phyloP scores from a whole-genome alignment of 2,888 invertebrate species.

The Branchipolynoe longqiensis region DNA sequence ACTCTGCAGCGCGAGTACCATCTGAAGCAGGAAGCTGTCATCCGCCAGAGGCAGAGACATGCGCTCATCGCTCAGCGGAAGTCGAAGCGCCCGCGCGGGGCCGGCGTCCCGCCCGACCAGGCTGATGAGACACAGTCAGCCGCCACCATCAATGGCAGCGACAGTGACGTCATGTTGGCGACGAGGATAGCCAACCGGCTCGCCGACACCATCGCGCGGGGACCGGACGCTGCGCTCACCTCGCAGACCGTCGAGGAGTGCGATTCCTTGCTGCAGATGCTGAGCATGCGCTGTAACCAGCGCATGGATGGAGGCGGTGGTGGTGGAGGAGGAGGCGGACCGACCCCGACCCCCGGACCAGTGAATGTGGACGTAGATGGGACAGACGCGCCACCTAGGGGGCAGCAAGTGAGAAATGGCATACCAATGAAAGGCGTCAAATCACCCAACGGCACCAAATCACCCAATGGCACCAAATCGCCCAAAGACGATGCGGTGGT shows the following conservation, averaged over 20 bases:
- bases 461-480: constrained; percentile 66
- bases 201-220: background rate
- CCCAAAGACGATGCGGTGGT: constrained; percentile 75
- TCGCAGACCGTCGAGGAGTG: constrained; percentile 73
- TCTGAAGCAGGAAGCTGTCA: constrained; percentile 84
- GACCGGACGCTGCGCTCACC: constrained; percentile 35
- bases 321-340: too few species aligned
- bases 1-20: constrained; percentile 88
- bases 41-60: constrained; percentile 68
- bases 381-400: too few species aligned
- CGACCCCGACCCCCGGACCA: too few species aligned
- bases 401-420: too few species aligned
- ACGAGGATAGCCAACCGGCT: background rate
- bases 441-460: background rate
- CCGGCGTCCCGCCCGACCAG: background rate
- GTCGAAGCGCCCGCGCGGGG: constrained; percentile 7
- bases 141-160: background rate
- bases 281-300: constrained; percentile 58
- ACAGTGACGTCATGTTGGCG: background rate
- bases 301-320: background rate
- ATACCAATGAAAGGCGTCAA: too few species aligned
- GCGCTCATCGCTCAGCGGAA: constrained; percentile 29
- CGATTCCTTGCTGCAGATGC: constrained; percentile 74
- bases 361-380: too few species aligned
- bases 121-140: too few species aligned